Percentiles rank a stretch among this genome's conserved stretches.
These are phyloP conservation scores for Acrobasis suavella DNA, from an alignment of 2,888 invertebrate species.

Conservation along the genomic window DNA sequence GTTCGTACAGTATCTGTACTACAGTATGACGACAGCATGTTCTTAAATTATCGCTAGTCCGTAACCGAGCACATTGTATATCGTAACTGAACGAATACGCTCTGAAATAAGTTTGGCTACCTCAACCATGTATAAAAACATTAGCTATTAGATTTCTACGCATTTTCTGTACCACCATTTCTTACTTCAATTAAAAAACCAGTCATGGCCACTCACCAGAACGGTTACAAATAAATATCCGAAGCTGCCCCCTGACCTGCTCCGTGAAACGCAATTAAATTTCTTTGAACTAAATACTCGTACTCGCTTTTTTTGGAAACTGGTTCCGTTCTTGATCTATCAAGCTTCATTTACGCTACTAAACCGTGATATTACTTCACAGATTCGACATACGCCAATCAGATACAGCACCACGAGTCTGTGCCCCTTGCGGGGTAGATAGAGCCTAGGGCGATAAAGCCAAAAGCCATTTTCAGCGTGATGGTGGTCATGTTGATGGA, in stretches of 20 bases:
- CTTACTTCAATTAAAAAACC: slow-evolving; percentile 58
- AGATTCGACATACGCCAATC: slow-evolving; percentile 10
- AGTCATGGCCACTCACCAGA: slow-evolving; percentile 51
- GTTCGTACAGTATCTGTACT: too few species aligned
- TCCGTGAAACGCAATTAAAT: slow-evolving; percentile 64
- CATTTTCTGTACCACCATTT: slow-evolving; percentile 33
- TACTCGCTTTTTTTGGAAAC: slow-evolving; percentile 41
- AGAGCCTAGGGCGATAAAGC: too few species aligned
- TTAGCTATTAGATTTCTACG: background rate
- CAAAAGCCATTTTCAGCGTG: too few species aligned
- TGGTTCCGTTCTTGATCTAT: slow-evolving; percentile 44
- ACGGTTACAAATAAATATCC: slow-evolving; percentile 51
- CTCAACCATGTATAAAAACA: background rate
- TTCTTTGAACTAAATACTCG: slow-evolving; percentile 59
- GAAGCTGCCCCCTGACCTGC: slow-evolving; percentile 59
- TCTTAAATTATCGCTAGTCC: too few species aligned
- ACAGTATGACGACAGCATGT: too few species aligned
- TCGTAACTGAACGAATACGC: background rate
- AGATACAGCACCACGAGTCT: too few species aligned
- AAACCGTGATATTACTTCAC: slow-evolving; percentile 23
- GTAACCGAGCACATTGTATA: too few species aligned
- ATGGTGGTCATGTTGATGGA: too few species aligned
- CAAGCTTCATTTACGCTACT: slow-evolving; percentile 40
- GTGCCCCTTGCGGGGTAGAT: too few species aligned
- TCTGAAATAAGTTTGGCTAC: background rate